Evolutionary conservation across 1,140 invertebrate genomes (phyloP), one percentile per base, ranked within the genome.

Genomic region (Plectrocnemia conspersa): DNA sequence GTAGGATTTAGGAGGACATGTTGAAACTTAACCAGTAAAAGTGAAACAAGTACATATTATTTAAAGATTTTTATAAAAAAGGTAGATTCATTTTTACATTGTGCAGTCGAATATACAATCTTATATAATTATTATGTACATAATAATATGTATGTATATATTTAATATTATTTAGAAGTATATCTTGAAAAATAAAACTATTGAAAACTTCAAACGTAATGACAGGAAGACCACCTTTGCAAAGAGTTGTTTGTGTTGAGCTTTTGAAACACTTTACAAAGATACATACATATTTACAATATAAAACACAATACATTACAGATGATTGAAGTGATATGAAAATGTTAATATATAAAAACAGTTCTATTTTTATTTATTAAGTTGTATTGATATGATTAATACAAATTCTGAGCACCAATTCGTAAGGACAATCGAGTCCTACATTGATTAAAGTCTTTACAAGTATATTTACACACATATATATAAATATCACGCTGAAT

Each of bases 321-420:
- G 7, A 29, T 7, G n/a, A 29, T n/a, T 29, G 27, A 29, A 29
- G 27, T 29, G 27, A 29, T 29, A 29, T 29, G 27, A 29, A 29
- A 29, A 29, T n/a, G n/a, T 29, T n/a, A 29, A 7, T 29, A 29
- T 29, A 7, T 7, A 29, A 29, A 29, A 29, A 29, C n/a, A 29
- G 27, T 29, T n/a, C n/a, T n/a, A n/a, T n/a, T n/a, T n/a, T n/a
- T n/a, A 29, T 7, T 29, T 29, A 29, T 7, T 29, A 29, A 29
- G 27, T 29, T n/a, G 29, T 47, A 24, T 47, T 50, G 47, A 50
- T 50, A 50, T 50, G 47, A 50, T 38, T n/a, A n/a, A 38, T 9
- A 9, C 36, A 23, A 22, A 38, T 36, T 50, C 29, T 38, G 47
- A 50, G 47, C 47, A 50, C 47, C 47, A 50, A 50, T 50, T 50